Evolutionary conservation across 2,888 invertebrate genomes (phyloP), one percentile per base, ranked within the genome.

Genomic region (Conchocele bisecta): DNA sequence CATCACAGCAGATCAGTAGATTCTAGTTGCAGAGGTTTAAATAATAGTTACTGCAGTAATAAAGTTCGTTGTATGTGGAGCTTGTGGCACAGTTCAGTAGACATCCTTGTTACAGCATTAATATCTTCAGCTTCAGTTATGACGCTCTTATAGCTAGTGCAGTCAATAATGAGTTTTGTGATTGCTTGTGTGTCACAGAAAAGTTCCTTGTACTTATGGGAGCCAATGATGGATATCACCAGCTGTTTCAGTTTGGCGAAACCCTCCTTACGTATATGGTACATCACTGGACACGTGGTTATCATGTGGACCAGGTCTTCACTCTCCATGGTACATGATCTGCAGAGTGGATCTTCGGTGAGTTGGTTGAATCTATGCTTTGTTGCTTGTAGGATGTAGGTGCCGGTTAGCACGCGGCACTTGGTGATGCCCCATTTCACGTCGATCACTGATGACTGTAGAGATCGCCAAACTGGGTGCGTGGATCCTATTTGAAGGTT

Each of bases 401-500:
- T 58, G 17, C 46, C 58, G 17, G 58, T 58, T 5, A 58, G 46
- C 58, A 58, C 22, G 4, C 58, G 39, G 42, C 41, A 17, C 24
- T 60, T 60, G 3, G 28, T 26, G 20, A 60, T 60, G 7, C 48
- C 39, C 39, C 3, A 28, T 29, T 29, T 17, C 2, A 60, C 60
- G 6, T 60, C 60, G 11, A 31, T 4, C 0, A 50, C 39, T 11
- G 35, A 15, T 6, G 50, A 60, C 17, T 48, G 22, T 48, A 60
- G 15, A 9, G 39, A 26, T 9, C n/a, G 11, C 37, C 60, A 58
- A 24, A 58, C 44, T 33, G n/a, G 2, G 22, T 58, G 58, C 5
- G 58, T 31, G 17, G 17, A 20, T 7, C 44, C 46, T 22, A 58
- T 17, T 20, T 28, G 20, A 13, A 31, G 15, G 13, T 24, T 15